phyloP scores from a whole-genome alignment of 2,113 vertebrate species.

The Mohoua ochrocephala region DNA sequence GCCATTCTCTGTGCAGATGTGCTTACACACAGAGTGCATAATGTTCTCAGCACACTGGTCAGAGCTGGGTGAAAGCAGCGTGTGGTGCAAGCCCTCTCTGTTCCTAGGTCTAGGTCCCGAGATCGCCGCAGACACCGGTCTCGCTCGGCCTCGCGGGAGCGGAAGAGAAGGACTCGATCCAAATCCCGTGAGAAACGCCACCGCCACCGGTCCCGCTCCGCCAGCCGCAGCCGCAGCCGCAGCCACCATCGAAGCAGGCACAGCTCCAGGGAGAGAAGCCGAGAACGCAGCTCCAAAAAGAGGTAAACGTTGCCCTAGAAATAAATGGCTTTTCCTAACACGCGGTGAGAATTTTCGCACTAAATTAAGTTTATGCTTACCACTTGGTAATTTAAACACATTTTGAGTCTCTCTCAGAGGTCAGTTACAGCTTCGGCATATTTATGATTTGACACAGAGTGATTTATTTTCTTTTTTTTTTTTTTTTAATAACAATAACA shows the following conservation, averaged over 20 bases:
- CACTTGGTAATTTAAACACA: neutral
- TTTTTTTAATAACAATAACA: neutral
- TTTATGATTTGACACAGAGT: neutral
- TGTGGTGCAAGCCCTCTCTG: neutral
- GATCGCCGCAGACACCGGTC: slow-evolving; percentile 77
- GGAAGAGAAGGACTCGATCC: slow-evolving; percentile 78
- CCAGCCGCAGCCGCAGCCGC: slow-evolving; percentile 77
- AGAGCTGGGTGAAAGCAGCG: neutral
- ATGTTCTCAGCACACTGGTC: neutral
- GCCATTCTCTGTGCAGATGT: neutral
- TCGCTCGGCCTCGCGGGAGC: slow-evolving; percentile 78
- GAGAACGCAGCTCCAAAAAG: slow-evolving; percentile 77
- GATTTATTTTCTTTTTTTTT: neutral
- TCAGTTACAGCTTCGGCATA: neutral
- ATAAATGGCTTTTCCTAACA: neutral
- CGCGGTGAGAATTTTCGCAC: rapidly evolving
- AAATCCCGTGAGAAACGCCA: slow-evolving; percentile 80
- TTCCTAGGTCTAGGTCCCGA: slow-evolving; percentile 75
- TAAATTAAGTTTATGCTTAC: neutral
- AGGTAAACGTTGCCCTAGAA: slow-evolving; percentile 51
- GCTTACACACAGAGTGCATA: neutral
- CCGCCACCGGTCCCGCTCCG: slow-evolving; percentile 73
- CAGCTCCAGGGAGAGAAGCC: slow-evolving; percentile 79
- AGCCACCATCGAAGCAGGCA: slow-evolving; percentile 80
- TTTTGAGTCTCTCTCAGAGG: neutral